Percentiles rank a stretch among this genome's conserved stretches.
These are phyloP conservation scores for Clarias platycephalus DNA, from an alignment of 2,797 vertebrate genomes.

Conservation along the genomic window DNA sequence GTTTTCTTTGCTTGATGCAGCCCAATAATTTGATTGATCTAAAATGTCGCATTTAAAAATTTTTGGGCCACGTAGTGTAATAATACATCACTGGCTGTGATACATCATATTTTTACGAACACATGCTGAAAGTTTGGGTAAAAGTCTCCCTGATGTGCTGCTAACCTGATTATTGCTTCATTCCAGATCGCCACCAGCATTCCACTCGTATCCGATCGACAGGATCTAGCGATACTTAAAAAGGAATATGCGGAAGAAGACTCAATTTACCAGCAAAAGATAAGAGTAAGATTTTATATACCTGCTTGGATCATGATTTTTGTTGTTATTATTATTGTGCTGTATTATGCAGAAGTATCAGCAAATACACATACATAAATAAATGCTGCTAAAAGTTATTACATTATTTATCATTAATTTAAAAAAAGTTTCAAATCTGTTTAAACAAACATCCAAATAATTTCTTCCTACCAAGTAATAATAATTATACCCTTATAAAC, in stretches of 20 bases:
- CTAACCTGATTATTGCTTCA: not conserved
- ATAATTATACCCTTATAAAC: not conserved
- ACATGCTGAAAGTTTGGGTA: not conserved
- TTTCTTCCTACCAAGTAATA: not conserved
- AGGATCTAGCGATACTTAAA: slow-evolving; percentile 84
- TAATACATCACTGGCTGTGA: too few relatives aligned
- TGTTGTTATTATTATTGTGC: not conserved
- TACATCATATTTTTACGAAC: not conserved
- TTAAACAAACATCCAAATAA: too few relatives aligned
- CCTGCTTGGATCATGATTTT: not conserved
- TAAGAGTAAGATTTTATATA: slow-evolving; percentile 71
- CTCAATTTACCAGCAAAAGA: slow-evolving; percentile 89
- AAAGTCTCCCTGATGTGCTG: not conserved
- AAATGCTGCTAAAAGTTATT: not conserved
- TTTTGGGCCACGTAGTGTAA: too few relatives aligned
- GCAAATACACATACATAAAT: not conserved
- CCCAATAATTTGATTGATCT: too few relatives aligned
- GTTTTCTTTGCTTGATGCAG: too few relatives aligned
- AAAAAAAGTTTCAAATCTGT: not conserved
- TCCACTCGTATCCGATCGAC: slow-evolving; percentile 87
- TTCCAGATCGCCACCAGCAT: slow-evolving; percentile 89
- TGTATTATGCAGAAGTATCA: not conserved
- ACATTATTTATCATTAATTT: not conserved
- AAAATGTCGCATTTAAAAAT: too few relatives aligned
- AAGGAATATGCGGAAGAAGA: slow-evolving; percentile 89